A percentile compares a stretch with the other conserved stretches of the same genome.
Evolutionary conservation across 1,140 invertebrate genomes (phyloP).

Genomic region (Archivesica marissinica): DNA sequence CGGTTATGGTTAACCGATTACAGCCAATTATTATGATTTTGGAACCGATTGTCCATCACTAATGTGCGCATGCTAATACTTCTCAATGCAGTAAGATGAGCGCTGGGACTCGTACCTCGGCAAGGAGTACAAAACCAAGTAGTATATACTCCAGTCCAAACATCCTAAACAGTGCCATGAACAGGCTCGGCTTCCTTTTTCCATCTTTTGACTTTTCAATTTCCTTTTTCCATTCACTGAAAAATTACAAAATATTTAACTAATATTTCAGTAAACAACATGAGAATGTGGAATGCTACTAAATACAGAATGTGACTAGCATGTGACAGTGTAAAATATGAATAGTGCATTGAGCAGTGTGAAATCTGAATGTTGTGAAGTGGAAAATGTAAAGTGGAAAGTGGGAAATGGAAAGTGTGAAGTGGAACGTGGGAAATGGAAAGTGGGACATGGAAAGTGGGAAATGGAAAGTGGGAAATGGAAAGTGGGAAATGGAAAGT

Average conservation of each 20-base stretch:
- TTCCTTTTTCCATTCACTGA: slow-evolving; percentile 83
- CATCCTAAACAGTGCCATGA: slow-evolving; percentile 77
- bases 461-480: too few relatives aligned
- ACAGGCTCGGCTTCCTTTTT: slow-evolving; percentile 76
- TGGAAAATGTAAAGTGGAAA: too few relatives aligned
- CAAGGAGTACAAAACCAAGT: slow-evolving; percentile 82
- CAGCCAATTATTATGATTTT: too few relatives aligned
- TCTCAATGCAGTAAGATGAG: background rate
- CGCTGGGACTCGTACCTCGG: slow-evolving; percentile 75
- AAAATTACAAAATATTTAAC: slow-evolving; percentile 59
- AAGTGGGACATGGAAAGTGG: too few relatives aligned
- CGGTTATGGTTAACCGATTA: too few relatives aligned
- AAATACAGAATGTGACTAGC: background rate
- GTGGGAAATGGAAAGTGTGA: too few relatives aligned
- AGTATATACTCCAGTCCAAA: slow-evolving; percentile 82
- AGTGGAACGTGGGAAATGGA: too few relatives aligned
- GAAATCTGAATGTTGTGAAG: background rate
- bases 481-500: too few relatives aligned
- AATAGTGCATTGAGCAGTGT: background rate
- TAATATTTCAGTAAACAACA: background rate
- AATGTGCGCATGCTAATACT: background rate
- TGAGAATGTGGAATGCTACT: background rate
- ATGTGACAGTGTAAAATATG: background rate
- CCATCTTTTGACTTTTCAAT: slow-evolving; percentile 69
- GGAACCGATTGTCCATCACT: too few relatives aligned